Evolutionary conservation across 64 coral and sea anemone genomes (phyloP).

Genomic region (Exaiptasia diaphana): DNA sequence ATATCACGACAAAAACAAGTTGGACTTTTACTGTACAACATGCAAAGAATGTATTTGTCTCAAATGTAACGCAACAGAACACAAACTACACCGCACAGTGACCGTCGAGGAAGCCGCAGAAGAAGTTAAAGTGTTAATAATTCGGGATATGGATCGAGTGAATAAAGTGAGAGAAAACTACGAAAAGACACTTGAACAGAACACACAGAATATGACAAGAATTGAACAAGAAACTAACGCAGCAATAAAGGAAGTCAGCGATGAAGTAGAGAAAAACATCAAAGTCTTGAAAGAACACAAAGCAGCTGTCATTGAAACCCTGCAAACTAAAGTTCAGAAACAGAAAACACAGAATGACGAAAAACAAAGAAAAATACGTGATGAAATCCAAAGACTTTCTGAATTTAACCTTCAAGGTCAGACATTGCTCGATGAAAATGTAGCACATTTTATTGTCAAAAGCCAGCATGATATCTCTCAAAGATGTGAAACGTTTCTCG

Average conservation of each 20-base stretch:
- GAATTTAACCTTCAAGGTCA: neutral
- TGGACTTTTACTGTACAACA: neutral
- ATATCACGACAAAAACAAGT: neutral
- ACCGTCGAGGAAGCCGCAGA: neutral
- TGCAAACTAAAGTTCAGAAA: too few relatives aligned
- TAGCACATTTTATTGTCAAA: neutral
- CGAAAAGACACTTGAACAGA: neutral
- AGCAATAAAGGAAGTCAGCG: neutral
- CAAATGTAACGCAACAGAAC: neutral
- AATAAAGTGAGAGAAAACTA: neutral
- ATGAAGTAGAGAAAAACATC: neutral
- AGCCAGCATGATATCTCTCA: neutral
- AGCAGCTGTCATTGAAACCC: neutral
- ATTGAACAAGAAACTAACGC: neutral
- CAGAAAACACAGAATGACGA: too few relatives aligned
- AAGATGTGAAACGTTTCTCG: neutral
- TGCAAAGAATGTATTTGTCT: neutral
- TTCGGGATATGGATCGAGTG: neutral
- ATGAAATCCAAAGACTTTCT: too few relatives aligned
- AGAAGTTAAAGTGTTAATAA: neutral
- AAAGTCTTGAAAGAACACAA: neutral
- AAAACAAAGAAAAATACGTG: too few relatives aligned
- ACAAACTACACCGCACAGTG: neutral
- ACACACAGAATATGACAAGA: neutral
- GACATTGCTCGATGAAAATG: neutral